Base-by-base conservation (phyloP, 2,888 invertebrate species). In the Pycnomerus fuliginosus region DNA sequence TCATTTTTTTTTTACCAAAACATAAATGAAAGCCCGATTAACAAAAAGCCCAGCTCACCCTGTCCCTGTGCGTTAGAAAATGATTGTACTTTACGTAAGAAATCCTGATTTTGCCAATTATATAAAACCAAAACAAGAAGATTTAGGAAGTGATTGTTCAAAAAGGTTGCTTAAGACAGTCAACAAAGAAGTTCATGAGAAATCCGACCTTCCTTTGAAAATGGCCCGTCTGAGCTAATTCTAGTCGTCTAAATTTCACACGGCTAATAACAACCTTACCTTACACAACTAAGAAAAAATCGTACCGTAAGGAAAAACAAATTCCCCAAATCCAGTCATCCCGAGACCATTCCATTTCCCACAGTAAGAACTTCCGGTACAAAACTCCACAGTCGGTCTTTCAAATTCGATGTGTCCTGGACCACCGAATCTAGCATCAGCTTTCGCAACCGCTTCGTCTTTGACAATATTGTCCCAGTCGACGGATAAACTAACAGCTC, bases 251-350 rank as follows among this genome's bases (percentile, higher is more conserved):
- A 20, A 20, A 5, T 20, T 20, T 20, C 5, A 20, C 20, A 20
- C 4, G 20, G 20, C 20, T 5, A 20, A 8, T 5, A 20, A 20
- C n/a, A n/a, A n/a, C n/a, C n/a, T n/a, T 5, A 20, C 20, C 20
- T 22, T 24, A 7, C 3, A 37, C 16, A 30, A 56, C 64, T 20
- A 20, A 20, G 20, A 20, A 20, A 20, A 5, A n/a, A n/a, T n/a
- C n/a, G n/a, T 67, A 76, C 83, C 80, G 61, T 82, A 79, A 2
- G 80, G 78, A 62, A 79, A 79, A 0, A 67, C 71, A 64, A 80
- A 85, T 25, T 65, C 68, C 17, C 85, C 85, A 32, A 65, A 65
- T 14, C 84, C 84, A 16, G 77, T 74, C 79, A 84, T 82, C 22
- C 80, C 80, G 1, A 79, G 60, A 1, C 71, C 63, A 58, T 82